Percentiles rank a stretch among this genome's conserved stretches.
Conservation (phyloP, 2,797 vertebrate species). For the Phylloscopus collybita region DNA sequence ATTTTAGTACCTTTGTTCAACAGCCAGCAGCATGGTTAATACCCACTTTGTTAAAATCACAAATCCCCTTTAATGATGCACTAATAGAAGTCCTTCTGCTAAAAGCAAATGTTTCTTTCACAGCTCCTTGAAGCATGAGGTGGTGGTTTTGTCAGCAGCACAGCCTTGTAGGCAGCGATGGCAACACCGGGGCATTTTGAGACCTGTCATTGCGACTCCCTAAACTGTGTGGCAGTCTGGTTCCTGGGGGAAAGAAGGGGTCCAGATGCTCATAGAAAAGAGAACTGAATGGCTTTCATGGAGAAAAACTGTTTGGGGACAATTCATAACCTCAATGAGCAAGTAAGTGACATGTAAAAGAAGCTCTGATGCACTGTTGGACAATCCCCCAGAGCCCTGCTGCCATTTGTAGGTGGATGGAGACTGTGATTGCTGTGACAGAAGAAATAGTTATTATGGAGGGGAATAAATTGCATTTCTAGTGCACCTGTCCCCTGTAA, state of each 20-base stretch:
- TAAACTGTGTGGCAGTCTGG: background rate
- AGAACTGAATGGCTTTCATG: background rate
- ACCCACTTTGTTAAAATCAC: background rate
- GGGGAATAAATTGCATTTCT: background rate
- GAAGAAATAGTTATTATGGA: background rate
- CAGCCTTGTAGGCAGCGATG: accelerated
- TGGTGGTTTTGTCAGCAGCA: background rate
- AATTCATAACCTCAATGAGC: background rate
- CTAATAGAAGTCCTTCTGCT: background rate
- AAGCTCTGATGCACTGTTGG: background rate
- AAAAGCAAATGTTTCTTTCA: background rate
- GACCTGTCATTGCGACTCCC: background rate
- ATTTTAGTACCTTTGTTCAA: background rate
- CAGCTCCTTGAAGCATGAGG: background rate
- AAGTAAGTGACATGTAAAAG: background rate
- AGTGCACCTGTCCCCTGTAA: background rate
- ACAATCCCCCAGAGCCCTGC: background rate
- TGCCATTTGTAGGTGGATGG: background rate
- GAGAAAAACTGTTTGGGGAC: background rate
- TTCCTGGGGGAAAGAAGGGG: background rate
- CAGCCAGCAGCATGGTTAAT: background rate
- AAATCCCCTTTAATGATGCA: background rate
- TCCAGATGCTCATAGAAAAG: background rate
- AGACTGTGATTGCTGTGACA: background rate
- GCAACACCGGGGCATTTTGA: background rate